phyloP scores from a whole-genome alignment of 2,113 vertebrate genomes.

The Tenrec ecaudatus region DNA sequence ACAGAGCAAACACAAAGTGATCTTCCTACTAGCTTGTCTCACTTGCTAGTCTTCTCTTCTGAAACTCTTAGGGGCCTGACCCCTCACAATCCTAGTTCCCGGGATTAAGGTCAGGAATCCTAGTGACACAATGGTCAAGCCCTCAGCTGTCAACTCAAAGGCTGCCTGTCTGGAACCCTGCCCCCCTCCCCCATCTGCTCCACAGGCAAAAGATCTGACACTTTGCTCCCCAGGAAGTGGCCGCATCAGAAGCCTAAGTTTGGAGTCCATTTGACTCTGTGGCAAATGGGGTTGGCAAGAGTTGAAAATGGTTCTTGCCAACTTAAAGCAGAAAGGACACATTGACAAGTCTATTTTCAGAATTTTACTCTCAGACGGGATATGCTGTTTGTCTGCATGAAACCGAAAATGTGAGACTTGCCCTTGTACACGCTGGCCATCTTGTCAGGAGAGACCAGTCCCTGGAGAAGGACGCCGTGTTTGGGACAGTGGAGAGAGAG shows the following conservation, averaged over 20 bases:
- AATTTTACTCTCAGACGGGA: no score
- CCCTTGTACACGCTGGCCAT: no score
- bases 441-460: no score
- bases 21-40: background rate
- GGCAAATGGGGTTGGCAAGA: background rate
- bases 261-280: background rate
- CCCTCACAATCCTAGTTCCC: background rate
- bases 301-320: background rate
- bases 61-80: background rate
- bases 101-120: background rate
- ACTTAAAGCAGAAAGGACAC: no score
- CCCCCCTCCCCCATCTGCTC: background rate
- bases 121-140: background rate
- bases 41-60: background rate
- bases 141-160: background rate
- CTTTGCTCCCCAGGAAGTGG: background rate
- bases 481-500: no score
- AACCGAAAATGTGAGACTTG: no score
- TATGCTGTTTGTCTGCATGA: no score
- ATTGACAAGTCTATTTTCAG: no score
- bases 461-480: no score
- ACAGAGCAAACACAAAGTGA: background rate
- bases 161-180: background rate
- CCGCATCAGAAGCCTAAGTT: background rate
- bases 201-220: background rate